These are phyloP conservation scores for Rhagoletis zephyria DNA, from an alignment of 1,140 invertebrate genomes.

Conservation along the genomic window DNA sequence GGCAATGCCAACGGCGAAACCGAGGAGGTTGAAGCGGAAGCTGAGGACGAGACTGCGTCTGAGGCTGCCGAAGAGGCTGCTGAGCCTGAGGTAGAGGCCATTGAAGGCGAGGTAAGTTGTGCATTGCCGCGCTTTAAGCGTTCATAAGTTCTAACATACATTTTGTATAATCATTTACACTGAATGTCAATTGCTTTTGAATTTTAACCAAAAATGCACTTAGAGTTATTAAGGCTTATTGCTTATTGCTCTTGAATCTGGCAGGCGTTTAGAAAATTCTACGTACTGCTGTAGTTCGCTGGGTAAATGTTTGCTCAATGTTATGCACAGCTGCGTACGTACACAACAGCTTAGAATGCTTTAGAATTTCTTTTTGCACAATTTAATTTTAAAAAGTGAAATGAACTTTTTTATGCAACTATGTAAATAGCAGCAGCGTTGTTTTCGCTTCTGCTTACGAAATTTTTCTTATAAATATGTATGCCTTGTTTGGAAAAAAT, in stretches of 20 bases:
- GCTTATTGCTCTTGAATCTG: background rate
- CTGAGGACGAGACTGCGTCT: constrained; percentile 61
- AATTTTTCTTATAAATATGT: background rate
- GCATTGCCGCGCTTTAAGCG: background rate
- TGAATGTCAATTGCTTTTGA: background rate
- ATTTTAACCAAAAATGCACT: background rate
- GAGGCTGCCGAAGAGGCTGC: constrained; percentile 52
- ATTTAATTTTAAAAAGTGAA: background rate
- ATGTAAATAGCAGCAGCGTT: background rate
- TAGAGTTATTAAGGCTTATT: background rate
- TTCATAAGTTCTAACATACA: background rate
- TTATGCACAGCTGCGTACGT: background rate
- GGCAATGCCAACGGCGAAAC: constrained; percentile 35
- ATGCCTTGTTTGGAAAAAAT: background rate
- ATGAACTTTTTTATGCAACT: background rate
- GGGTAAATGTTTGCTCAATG: background rate
- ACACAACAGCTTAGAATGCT: background rate
- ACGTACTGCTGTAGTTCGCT: background rate
- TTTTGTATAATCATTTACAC: background rate
- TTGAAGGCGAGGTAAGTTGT: background rate
- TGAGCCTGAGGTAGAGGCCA: background rate
- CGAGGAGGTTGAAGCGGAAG: constrained; percentile 56
- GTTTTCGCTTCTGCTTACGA: background rate
- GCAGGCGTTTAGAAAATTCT: background rate
- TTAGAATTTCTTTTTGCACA: background rate